These are phyloP conservation scores for Nannospalax galili DNA, from an alignment of 2,113 vertebrate genomes.

Conservation along the genomic window DNA sequence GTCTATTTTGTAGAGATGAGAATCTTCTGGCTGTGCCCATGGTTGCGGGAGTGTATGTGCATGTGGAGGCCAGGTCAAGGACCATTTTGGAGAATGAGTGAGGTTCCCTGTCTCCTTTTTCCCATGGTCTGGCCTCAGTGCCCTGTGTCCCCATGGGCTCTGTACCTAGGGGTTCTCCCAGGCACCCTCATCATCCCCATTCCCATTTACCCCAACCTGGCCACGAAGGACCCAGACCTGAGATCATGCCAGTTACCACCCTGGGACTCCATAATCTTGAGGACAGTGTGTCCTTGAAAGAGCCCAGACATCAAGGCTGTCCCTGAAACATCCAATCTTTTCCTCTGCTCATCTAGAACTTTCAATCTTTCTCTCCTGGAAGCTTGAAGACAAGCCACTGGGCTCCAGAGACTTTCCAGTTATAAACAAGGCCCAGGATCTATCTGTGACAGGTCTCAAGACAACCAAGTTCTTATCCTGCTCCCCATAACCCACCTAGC, in stretches of 20 bases:
- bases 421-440: not conserved
- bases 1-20: not conserved
- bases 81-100: not conserved
- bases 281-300: not conserved
- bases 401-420: not conserved
- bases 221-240: not conserved
- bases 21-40: not conserved
- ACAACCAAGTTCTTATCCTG: no score
- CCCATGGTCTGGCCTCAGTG: not conserved
- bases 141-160: not conserved
- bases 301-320: not conserved
- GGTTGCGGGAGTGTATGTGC: not conserved
- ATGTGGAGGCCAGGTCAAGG: not conserved
- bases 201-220: not conserved
- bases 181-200: not conserved
- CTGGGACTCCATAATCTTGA: not conserved
- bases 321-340: not conserved
- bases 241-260: not conserved
- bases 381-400: not conserved
- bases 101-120: not conserved
- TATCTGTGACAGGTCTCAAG: not conserved
- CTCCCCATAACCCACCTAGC: slow-evolving; percentile 51
- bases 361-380: not conserved
- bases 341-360: not conserved
- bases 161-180: not conserved